Base-by-base conservation (phyloP, 2,113 vertebrate species). In the Serilophus lunatus region DNA sequence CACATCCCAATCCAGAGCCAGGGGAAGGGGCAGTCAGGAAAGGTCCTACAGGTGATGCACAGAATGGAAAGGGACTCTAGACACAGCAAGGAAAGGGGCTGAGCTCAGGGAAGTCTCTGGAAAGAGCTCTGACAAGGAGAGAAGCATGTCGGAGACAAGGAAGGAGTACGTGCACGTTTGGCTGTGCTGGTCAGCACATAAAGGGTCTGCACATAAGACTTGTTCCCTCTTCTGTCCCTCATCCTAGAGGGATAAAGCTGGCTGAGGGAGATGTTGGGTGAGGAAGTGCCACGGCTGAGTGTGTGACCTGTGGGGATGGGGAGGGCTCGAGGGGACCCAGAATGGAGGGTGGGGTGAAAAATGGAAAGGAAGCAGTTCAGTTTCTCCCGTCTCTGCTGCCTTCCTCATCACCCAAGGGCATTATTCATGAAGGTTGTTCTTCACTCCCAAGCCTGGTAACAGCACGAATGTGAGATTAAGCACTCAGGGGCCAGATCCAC, bases 361-460 rank as follows among this genome's bases (percentile, higher is more conserved):
- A 61, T 10, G 5, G 17, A 10, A 61, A 42, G 5, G 20, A 45
- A 29, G 7, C 1, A 6, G 13, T 47, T 81, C 26, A 0, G 11
- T 7, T 64, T 49, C 25, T n/a, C 60, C 74, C 47, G 15, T 64
- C 50, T 80, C 70, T 50, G n/a, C 51, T 3, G 56, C 60, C 51
- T 54, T 71, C 81, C 60, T 61, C 44, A n/a, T 18, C 49, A 9
- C 66, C 56, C 49, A 66, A 40, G 76, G 88, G 82, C 61, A 40
- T 69, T 44, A 19, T 8, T 47, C 13, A 2, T 9, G 68, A 63
- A 51, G 72, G 57, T 3, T 56, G 57, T 63, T 79, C 83, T 91
- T n/a, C 40, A 29, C 86, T 79, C 66, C 7, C 12, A 61, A 7
- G 29, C 4, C 60, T 33, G 69, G 4, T 18, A 29, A 17, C 26